Conservation (phyloP, 1,140 invertebrate genomes). For the Atta texana region DNA sequence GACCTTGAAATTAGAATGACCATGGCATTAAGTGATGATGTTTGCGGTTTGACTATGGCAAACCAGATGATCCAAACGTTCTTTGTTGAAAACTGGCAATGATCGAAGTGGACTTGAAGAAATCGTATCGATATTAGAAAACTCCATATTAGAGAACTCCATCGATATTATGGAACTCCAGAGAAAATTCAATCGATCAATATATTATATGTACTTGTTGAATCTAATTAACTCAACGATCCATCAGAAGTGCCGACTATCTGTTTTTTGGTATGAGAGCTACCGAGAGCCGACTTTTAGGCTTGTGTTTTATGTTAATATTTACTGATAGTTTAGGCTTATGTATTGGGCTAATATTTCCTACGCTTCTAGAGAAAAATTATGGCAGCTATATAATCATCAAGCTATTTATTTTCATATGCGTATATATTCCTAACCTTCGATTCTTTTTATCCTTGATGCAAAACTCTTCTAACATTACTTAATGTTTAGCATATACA, state of each 20-base stretch:
- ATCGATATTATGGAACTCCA: not conserved
- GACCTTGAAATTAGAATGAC: slow-evolving; percentile 54
- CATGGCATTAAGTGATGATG: slow-evolving; percentile 2
- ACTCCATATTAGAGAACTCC: too few relatives aligned
- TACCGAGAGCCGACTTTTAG: slow-evolving; percentile 15
- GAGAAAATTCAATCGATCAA: not conserved
- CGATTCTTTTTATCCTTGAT: not conserved
- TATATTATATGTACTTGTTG: not conserved
- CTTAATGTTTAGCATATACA: not conserved
- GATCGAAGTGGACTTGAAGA: not conserved
- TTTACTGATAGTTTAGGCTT: not conserved
- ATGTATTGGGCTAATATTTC: not conserved
- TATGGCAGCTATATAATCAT: not conserved
- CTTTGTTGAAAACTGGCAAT: not conserved
- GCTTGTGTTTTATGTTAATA: slow-evolving; percentile 6
- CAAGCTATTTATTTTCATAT: not conserved
- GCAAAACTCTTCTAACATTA: not conserved
- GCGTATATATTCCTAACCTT: not conserved
- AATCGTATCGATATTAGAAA: not conserved
- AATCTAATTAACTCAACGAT: slow-evolving; percentile 35
- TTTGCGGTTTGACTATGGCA: not conserved
- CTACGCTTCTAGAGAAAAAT: slow-evolving; percentile 6
- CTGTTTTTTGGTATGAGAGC: not conserved
- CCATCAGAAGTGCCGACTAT: not conserved
- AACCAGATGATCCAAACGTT: not conserved